A percentile compares a stretch with the other conserved stretches of the same genome.
phyloP scores from a whole-genome alignment of 1,140 invertebrate genomes.

The Neodiprion pinetum region DNA sequence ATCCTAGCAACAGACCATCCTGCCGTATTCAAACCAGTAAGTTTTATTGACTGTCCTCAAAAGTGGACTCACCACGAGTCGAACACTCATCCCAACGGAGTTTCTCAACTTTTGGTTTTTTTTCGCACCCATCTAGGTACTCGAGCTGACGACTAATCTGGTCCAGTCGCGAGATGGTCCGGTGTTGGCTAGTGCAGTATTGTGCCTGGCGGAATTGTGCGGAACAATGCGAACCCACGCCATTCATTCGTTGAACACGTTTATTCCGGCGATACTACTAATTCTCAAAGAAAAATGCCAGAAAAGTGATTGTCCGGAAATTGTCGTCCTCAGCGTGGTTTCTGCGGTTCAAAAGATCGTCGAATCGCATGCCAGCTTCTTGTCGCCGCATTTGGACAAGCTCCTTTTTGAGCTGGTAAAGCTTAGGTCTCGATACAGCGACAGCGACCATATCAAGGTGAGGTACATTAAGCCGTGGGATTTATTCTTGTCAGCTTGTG shows the following conservation, averaged over 20 bases:
- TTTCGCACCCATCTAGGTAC: constrained; percentile 50
- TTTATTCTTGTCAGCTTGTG: constrained; percentile 14
- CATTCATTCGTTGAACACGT: constrained; percentile 74
- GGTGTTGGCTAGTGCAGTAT: constrained; percentile 74
- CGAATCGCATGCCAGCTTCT: constrained; percentile 79
- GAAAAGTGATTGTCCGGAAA: constrained; percentile 50
- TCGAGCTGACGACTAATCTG: constrained; percentile 69
- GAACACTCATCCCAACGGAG: constrained; percentile 9
- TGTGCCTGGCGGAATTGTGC: constrained; percentile 84
- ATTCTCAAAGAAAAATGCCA: constrained; percentile 63
- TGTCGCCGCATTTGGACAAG: constrained; percentile 84
- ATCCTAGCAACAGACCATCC: constrained; percentile 70
- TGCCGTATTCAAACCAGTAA: constrained; percentile 67
- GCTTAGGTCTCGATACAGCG: constrained; percentile 57
- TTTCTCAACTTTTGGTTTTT: constrained; percentile 27
- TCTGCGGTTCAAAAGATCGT: constrained; percentile 82
- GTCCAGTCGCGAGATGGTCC: constrained; percentile 63
- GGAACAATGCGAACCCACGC: constrained; percentile 76
- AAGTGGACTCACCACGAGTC: background rate
- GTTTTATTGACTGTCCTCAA: constrained; percentile 14
- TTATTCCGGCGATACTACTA: constrained; percentile 80
- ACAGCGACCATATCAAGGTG: constrained; percentile 53
- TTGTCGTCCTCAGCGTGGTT: constrained; percentile 68
- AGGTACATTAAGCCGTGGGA: constrained; percentile 6
- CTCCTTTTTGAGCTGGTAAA: constrained; percentile 72